A percentile compares a stretch with the other conserved stretches of the same genome.
Evolutionary conservation across 2,888 invertebrate genomes (phyloP).

Genomic region (Apamea anceps): DNA sequence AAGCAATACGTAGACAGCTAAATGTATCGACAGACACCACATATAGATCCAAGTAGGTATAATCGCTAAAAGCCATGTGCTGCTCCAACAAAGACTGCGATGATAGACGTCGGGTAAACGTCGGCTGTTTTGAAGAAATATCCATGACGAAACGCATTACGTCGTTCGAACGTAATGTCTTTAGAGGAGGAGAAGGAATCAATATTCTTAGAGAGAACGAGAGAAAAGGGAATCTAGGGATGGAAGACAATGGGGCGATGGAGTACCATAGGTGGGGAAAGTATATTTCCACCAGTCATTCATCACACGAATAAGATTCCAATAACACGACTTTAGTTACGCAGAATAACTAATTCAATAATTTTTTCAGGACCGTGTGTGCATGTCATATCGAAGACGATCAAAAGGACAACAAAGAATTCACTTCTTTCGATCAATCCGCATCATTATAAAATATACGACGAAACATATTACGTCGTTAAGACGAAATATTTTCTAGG

Average conservation of each 20-base stretch:
- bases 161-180: slow-evolving; percentile 32
- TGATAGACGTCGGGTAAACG: slow-evolving; percentile 39
- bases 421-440: background rate
- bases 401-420: background rate
- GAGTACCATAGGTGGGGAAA: too few relatives aligned
- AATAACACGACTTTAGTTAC: background rate
- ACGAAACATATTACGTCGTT: slow-evolving; percentile 44
- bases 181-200: background rate
- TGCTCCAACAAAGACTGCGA: slow-evolving; percentile 46
- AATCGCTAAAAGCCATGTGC: slow-evolving; percentile 47
- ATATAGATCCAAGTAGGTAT: background rate
- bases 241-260: background rate
- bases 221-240: background rate
- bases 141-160: slow-evolving; percentile 44
- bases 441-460: background rate
- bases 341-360: background rate
- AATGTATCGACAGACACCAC: slow-evolving; percentile 20
- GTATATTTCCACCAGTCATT: background rate
- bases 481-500: slow-evolving; percentile 9
- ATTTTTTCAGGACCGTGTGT: background rate
- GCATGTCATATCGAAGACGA: background rate
- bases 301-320: background rate
- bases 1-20: slow-evolving; percentile 10
- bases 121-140: slow-evolving; percentile 35
- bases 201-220: background rate